A percentile compares a stretch with the other conserved stretches of the same genome.
phyloP scores from a whole-genome alignment of 2,113 vertebrate species.

The Apistogramma diplotaenia region DNA sequence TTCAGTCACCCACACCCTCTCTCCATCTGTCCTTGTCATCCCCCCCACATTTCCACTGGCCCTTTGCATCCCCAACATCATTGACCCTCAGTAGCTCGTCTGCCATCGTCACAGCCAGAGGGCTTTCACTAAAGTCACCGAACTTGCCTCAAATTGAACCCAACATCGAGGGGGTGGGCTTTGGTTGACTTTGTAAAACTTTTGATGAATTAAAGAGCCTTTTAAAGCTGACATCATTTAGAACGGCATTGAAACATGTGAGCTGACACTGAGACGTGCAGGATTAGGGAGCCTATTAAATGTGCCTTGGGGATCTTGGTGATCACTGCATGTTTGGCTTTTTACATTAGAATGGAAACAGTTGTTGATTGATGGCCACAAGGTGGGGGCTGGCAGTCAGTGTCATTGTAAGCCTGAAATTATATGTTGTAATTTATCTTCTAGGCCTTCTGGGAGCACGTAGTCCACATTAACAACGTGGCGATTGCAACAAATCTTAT shows the following conservation, averaged over 20 bases:
- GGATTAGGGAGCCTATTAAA: background rate
- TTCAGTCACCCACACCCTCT: background rate
- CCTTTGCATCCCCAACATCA: background rate
- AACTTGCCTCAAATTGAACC: slow-evolving; percentile 8
- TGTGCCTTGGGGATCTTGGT: background rate
- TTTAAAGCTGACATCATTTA: slow-evolving; percentile 6
- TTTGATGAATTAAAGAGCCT: slow-evolving; percentile 43
- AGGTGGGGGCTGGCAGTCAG: background rate
- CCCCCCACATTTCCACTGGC: background rate
- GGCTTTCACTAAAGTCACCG: slow-evolving; percentile 18
- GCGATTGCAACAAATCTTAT: background rate
- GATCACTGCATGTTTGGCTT: background rate
- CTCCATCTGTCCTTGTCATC: slow-evolving; percentile 9
- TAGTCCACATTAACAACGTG: background rate
- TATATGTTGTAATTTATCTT: slow-evolving; percentile 1
- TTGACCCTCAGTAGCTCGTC: background rate
- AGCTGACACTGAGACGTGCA: background rate
- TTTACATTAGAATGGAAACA: background rate
- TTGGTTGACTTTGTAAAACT: slow-evolving; percentile 58
- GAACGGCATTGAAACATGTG: slow-evolving; percentile 19
- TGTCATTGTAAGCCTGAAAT: background rate
- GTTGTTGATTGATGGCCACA: background rate
- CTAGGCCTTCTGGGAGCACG: background rate
- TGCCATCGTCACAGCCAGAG: slow-evolving; percentile 1
- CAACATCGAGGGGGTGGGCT: background rate